Conservation (phyloP, 1,140 invertebrate species). For the Solenopsis invicta region DNA sequence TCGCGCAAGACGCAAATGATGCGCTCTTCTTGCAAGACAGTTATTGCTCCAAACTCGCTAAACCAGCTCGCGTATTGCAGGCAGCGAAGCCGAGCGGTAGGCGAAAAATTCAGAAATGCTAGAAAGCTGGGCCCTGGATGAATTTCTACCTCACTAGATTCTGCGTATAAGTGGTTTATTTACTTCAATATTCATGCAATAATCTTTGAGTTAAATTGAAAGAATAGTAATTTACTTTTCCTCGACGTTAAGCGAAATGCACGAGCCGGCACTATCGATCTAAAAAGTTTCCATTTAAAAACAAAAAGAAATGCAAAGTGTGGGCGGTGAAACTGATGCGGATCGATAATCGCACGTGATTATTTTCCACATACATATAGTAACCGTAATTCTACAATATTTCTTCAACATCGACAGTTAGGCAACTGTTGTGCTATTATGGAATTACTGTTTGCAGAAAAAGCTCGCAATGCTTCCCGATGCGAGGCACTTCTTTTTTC, state of each 20-base stretch:
- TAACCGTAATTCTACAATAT: neutral
- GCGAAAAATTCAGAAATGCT: constrained; percentile 61
- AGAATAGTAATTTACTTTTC: neutral
- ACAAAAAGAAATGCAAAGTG: neutral
- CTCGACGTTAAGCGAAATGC: neutral
- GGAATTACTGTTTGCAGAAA: neutral
- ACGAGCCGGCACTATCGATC: neutral
- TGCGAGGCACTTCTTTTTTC: neutral
- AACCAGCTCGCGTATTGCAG: constrained; percentile 39
- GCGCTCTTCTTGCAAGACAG: constrained; percentile 24
- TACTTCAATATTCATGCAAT: constrained; percentile 20
- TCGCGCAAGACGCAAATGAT: constrained; percentile 24
- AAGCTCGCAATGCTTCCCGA: constrained; percentile 14
- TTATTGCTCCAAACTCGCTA: constrained; percentile 19
- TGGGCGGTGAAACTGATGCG: neutral
- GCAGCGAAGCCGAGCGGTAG: constrained; percentile 51
- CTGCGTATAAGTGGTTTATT: neutral
- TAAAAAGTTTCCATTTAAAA: neutral
- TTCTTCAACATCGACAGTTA: neutral
- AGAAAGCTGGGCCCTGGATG: constrained; percentile 63
- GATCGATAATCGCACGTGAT: constrained; percentile 9
- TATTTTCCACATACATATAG: constrained; percentile 4
- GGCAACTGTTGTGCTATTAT: constrained; percentile 27
- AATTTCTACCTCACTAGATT: constrained; percentile 60
- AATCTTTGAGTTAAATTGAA: neutral